phyloP scores from a whole-genome alignment of 2,113 vertebrate genomes.

The Phyllopteryx taeniolatus region DNA sequence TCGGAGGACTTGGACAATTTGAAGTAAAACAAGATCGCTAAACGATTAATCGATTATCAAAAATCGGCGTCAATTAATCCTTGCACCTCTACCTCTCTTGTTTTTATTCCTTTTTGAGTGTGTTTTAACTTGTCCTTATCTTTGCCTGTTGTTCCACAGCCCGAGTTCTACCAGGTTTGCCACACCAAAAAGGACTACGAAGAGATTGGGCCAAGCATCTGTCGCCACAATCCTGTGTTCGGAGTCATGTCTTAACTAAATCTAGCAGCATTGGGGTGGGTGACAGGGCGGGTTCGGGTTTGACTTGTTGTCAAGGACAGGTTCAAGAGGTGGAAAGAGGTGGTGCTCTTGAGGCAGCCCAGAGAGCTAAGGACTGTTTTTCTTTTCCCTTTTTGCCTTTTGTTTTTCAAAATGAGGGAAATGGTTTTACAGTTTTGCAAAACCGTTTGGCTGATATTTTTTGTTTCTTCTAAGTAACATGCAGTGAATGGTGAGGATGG shows the following conservation, averaged over 20 bases:
- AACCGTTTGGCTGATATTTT: conserved; percentile 69
- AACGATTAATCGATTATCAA: no score
- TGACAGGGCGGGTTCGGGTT: conserved; percentile 25
- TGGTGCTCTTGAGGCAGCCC: conserved; percentile 43
- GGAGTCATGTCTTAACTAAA: conserved; percentile 96
- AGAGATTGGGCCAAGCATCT: conserved; percentile 99
- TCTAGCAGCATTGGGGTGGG: not conserved
- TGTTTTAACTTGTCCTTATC: not conserved
- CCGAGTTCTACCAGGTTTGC: conserved; percentile 99
- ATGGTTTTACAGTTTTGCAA: conserved; percentile 75
- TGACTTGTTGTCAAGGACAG: not conserved
- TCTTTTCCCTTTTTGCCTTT: not conserved
- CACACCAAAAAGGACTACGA: conserved; percentile 99
- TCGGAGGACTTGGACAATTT: no score
- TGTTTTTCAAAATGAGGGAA: conserved; percentile 67
- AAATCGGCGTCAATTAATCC: no score
- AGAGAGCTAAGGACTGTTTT: conserved; percentile 7
- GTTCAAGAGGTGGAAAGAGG: not conserved
- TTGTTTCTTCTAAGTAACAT: conserved; percentile 77
- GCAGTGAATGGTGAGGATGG: conserved; percentile 55
- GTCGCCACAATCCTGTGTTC: conserved; percentile 99
- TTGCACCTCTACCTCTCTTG: not conserved
- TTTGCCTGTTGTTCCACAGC: conserved; percentile 73
- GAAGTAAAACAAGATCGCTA: no score
- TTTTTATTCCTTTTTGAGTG: not conserved